These are phyloP conservation scores for Thelaira solivaga DNA, from an alignment of 2,888 invertebrate species.

Conservation along the genomic window DNA sequence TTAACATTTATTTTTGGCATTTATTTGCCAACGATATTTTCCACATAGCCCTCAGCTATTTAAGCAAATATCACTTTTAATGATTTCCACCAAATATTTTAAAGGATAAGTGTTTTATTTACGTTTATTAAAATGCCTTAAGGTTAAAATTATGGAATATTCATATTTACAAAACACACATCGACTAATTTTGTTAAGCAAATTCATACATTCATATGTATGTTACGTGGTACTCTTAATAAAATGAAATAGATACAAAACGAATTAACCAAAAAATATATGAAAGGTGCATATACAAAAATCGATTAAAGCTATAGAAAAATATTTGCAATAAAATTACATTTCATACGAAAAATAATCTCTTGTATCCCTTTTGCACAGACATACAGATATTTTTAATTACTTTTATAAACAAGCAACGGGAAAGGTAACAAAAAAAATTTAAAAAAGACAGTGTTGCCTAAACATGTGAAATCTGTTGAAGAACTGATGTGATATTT, in stretches of 20 bases:
- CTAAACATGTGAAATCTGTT: too few relatives aligned
- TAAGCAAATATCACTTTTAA: neutral
- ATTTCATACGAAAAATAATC: too few relatives aligned
- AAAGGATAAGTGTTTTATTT: conserved; percentile 7
- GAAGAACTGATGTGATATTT: too few relatives aligned
- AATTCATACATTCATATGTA: neutral
- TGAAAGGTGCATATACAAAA: neutral
- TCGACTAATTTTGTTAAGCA: neutral
- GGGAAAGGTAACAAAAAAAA: too few relatives aligned
- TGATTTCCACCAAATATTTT: conserved; percentile 9
- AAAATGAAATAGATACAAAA: conserved; percentile 65
- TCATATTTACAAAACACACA: neutral
- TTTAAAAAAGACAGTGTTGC: too few relatives aligned
- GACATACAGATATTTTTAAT: too few relatives aligned
- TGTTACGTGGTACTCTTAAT: neutral
- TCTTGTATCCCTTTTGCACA: too few relatives aligned
- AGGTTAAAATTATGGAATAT: conserved; percentile 6
- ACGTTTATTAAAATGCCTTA: neutral
- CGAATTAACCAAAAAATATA: conserved; percentile 70
- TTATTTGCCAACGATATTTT: too few relatives aligned
- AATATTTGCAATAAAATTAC: too few relatives aligned
- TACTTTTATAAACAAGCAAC: too few relatives aligned
- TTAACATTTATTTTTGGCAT: too few relatives aligned
- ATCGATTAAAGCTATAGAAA: too few relatives aligned
- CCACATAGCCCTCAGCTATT: neutral